Evolutionary conservation across 2,113 vertebrate species (phyloP).

Genomic region (Excalfactoria chinensis): DNA sequence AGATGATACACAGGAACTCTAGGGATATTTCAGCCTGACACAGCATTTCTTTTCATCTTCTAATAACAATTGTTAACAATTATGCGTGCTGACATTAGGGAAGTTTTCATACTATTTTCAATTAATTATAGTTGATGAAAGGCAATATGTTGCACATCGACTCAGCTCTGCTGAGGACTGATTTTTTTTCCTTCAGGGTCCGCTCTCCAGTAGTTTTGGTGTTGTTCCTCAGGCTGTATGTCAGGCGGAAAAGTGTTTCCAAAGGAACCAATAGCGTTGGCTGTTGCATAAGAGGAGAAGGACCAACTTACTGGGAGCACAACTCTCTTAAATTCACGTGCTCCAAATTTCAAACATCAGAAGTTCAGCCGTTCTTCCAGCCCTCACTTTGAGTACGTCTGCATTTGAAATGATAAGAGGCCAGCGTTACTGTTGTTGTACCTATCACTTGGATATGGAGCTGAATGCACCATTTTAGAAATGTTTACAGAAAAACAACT

Average conservation of each 20-base stretch:
- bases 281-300: not conserved
- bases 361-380: not conserved
- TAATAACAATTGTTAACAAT: slow-evolving; percentile 62
- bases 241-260: not conserved
- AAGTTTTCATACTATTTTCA: slow-evolving; percentile 71
- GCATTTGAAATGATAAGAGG: not conserved
- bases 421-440: not conserved
- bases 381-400: not conserved
- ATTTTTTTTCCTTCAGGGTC: not conserved
- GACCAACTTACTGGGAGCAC: not conserved
- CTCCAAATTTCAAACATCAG: not conserved
- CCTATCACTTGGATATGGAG: not conserved
- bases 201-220: not conserved
- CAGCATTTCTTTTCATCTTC: slow-evolving; percentile 71
- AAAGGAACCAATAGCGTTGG: not conserved
- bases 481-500: not conserved
- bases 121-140: slow-evolving; percentile 64
- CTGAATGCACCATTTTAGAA: not conserved
- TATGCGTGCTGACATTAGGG: slow-evolving; percentile 47
- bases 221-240: not conserved
- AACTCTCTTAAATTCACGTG: not conserved
- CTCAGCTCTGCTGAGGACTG: not conserved
- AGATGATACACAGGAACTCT: slow-evolving; percentile 63
- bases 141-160: slow-evolving; percentile 22
- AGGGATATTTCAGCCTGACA: slow-evolving; percentile 65